phyloP scores from a whole-genome alignment of 2,113 vertebrate species.

The Numenius arquata region DNA sequence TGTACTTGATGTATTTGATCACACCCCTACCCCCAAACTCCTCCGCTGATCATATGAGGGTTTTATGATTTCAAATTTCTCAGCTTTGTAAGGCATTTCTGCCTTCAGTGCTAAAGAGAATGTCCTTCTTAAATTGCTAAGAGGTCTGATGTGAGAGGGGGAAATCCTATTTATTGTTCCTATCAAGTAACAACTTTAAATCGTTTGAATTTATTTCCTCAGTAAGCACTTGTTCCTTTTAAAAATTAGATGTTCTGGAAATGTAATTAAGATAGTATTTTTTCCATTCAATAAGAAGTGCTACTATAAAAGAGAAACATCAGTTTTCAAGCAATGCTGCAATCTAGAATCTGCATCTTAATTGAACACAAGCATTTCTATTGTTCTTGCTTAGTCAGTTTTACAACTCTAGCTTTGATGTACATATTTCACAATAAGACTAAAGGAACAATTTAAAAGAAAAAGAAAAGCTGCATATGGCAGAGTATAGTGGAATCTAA shows the following conservation, averaged over 20 bases:
- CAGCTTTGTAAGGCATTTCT: not conserved
- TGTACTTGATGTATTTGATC: not conserved
- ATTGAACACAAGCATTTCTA: not conserved
- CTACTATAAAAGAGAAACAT: not conserved
- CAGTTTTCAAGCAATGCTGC: slow-evolving; percentile 1
- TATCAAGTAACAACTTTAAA: not conserved
- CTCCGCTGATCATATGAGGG: not conserved
- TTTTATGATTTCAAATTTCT: not conserved
- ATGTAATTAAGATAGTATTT: slow-evolving; percentile 37
- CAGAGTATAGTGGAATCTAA: not conserved
- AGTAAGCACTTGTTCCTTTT: not conserved
- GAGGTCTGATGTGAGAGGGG: not conserved
- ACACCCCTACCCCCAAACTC: not conserved
- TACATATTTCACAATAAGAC: not conserved
- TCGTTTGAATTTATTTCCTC: not conserved
- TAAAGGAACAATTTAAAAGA: not conserved
- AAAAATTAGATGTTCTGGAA: slow-evolving; percentile 12
- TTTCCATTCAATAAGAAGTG: not conserved
- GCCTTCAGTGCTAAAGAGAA: not conserved
- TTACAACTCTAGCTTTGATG: not conserved
- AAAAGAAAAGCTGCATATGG: not conserved
- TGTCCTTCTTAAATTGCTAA: not conserved
- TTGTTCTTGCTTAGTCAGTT: slow-evolving; percentile 33
- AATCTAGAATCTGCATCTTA: slow-evolving; percentile 35
- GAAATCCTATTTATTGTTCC: not conserved